phyloP scores from a whole-genome alignment of 2,113 vertebrate genomes.

The Himantopus leucocephalus region DNA sequence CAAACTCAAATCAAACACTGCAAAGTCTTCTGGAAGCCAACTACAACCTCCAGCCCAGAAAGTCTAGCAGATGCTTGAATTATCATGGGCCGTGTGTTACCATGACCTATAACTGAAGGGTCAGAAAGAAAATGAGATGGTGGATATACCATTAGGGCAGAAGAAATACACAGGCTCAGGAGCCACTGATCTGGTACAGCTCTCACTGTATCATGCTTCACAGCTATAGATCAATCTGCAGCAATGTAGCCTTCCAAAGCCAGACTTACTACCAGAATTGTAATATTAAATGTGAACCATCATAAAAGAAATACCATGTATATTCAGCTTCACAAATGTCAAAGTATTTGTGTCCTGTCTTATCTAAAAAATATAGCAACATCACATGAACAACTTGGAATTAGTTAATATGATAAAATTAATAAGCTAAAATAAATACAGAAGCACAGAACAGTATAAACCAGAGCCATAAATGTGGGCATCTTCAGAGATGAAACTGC shows the following conservation, averaged over 20 bases:
- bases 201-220: background rate
- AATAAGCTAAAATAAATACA: background rate
- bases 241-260: background rate
- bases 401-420: background rate
- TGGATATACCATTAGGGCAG: background rate
- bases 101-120: background rate
- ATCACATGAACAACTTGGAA: background rate
- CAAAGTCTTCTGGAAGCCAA: background rate
- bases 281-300: background rate
- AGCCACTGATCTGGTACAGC: background rate
- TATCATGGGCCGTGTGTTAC: background rate
- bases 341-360: background rate
- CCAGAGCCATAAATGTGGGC: background rate
- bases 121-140: background rate
- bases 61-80: background rate
- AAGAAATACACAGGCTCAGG: background rate
- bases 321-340: background rate
- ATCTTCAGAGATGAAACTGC: background rate
- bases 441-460: background rate
- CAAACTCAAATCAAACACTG: background rate
- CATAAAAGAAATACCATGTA: background rate
- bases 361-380: background rate
- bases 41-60: background rate
- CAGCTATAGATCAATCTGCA: background rate
- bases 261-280: background rate